These are phyloP conservation scores for Daktulosphaira vitifoliae DNA, from an alignment of 1,140 invertebrate species.

Conservation along the genomic window DNA sequence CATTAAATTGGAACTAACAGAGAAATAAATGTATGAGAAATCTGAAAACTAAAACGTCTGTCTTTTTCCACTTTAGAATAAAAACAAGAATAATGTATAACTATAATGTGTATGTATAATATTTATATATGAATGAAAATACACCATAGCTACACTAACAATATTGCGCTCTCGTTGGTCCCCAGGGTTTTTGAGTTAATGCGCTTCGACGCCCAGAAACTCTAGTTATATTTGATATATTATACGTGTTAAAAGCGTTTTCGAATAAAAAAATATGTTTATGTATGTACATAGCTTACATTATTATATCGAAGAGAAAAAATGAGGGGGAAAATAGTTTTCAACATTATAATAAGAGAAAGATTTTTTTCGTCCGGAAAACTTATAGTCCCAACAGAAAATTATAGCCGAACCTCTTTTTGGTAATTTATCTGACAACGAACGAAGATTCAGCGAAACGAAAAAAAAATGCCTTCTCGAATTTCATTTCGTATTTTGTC, in stretches of 20 bases:
- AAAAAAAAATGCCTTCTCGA: not conserved
- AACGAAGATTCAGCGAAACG: not conserved
- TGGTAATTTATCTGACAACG: not conserved
- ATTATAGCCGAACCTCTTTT: not conserved
- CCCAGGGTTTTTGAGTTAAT: conserved; percentile 14
- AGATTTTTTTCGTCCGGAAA: not conserved
- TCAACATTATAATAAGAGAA: not conserved
- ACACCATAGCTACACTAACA: not conserved
- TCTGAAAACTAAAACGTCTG: conserved; percentile 25
- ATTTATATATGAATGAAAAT: conserved; percentile 7
- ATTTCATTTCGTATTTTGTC: no score
- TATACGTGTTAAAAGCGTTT: conserved; percentile 12
- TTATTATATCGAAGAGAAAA: not conserved
- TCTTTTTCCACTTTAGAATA: conserved; percentile 1
- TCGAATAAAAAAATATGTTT: no score
- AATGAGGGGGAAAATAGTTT: not conserved
- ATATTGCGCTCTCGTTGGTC: conserved; percentile 1
- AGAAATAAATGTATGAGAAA: conserved; percentile 21
- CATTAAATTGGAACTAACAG: conserved; percentile 19
- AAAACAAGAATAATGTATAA: not conserved
- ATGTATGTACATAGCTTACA: no score
- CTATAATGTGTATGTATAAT: no score
- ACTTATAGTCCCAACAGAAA: not conserved
- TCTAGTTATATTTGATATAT: conserved; percentile 27
- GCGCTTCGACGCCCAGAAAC: conserved; percentile 1